Conservation (phyloP, 2,888 invertebrate genomes). For the Hydrotaea cyrtoneurina region DNA sequence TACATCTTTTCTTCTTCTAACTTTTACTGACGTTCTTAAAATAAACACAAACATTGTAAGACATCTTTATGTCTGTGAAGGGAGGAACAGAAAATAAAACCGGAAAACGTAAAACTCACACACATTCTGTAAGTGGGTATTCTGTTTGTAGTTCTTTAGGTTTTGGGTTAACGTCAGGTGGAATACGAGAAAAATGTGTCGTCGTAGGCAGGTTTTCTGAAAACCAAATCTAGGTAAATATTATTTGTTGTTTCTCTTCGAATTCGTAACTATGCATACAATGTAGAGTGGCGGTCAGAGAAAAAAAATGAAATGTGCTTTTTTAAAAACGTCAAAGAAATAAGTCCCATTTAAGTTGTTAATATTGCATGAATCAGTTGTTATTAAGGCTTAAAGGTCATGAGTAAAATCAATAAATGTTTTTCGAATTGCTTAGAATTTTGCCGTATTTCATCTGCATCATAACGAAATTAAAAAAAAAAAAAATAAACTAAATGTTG, state of each 20-base stretch:
- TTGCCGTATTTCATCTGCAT: too few species aligned
- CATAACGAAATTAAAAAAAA: too few species aligned
- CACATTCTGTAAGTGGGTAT: not conserved
- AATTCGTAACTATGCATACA: not conserved
- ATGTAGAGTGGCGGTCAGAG: too few species aligned
- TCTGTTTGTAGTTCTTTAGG: constrained; percentile 50
- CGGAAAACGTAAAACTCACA: not conserved
- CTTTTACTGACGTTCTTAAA: not conserved
- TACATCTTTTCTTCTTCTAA: not conserved
- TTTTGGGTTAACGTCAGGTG: constrained; percentile 43
- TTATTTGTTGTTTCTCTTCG: constrained; percentile 3
- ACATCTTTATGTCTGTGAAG: constrained; percentile 12
- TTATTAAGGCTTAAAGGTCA: too few species aligned
- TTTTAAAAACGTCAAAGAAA: too few species aligned
- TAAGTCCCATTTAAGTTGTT: too few species aligned
- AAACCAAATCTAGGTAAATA: constrained; percentile 50
- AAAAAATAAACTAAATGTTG: too few species aligned
- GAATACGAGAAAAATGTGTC: not conserved
- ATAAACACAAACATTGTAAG: constrained; percentile 36
- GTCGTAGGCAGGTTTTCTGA: not conserved
- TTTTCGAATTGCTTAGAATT: too few species aligned
- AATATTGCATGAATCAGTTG: too few species aligned
- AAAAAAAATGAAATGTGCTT: constrained; percentile 12
- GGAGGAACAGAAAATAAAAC: not conserved
- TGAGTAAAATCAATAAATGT: too few species aligned